Evolutionary conservation across 1,140 invertebrate species (phyloP).

Genomic region (Telenomus remus): DNA sequence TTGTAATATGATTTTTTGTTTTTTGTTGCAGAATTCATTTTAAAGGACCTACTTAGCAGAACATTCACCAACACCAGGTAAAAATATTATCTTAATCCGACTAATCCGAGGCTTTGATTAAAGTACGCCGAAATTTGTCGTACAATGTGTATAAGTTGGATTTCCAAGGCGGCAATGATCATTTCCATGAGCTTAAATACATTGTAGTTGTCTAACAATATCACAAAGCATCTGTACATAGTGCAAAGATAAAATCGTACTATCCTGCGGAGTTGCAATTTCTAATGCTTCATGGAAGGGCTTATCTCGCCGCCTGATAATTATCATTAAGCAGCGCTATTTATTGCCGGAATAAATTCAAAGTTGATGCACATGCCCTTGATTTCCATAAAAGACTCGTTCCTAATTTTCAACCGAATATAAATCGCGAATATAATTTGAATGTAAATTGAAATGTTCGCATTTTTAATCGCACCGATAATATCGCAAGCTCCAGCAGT

Average conservation of each 20-base stretch:
- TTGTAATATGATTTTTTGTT: too few relatives aligned
- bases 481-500: constrained; percentile 7
- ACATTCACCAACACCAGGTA: too few relatives aligned
- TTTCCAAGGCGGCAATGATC: constrained; percentile 13
- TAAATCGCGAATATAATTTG: constrained; percentile 16
- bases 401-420: constrained; percentile 28
- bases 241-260: constrained; percentile 43
- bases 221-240: constrained; percentile 52
- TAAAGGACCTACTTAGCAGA: too few relatives aligned
- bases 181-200: constrained; percentile 42
- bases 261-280: constrained; percentile 45
- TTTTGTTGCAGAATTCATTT: too few relatives aligned
- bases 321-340: constrained; percentile 50
- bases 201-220: constrained; percentile 36
- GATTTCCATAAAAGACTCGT: constrained; percentile 30
- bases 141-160: background rate
- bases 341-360: constrained; percentile 36
- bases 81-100: too few relatives aligned
- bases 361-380: constrained; percentile 28
- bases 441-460: constrained; percentile 28
- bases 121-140: background rate
- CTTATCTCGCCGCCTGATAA: constrained; percentile 47
- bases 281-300: constrained; percentile 39
- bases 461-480: constrained; percentile 30
- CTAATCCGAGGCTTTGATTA: too few relatives aligned